These are phyloP conservation scores for Caenorhabditis japonica DNA, from an alignment of 2,888 invertebrate species.

Conservation along the genomic window DNA sequence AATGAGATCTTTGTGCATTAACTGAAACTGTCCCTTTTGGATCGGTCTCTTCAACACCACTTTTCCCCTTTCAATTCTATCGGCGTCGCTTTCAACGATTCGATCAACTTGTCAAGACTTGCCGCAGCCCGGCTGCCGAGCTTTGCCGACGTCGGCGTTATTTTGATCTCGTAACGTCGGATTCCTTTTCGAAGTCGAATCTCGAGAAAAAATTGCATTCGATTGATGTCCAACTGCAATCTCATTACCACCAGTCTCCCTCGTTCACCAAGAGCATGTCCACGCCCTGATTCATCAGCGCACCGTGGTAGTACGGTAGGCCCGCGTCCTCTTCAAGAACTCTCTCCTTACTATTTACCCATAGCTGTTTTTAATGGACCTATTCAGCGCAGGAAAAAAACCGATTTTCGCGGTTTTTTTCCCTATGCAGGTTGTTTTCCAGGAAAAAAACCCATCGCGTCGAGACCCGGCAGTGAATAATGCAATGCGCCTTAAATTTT, in stretches of 20 bases:
- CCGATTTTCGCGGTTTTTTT: too few relatives aligned
- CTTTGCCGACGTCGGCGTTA: conserved; percentile 23
- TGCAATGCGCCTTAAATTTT: too few relatives aligned
- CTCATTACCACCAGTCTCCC: conserved; percentile 45
- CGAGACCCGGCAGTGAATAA: too few relatives aligned
- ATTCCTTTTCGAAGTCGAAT: conserved; percentile 41
- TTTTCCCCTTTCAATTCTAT: conserved; percentile 50
- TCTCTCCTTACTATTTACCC: too few relatives aligned
- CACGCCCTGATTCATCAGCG: conserved; percentile 64
- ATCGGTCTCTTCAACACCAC: conserved; percentile 59
- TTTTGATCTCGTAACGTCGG: conserved; percentile 55
- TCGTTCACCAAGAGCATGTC: conserved; percentile 57
- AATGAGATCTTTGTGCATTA: conserved; percentile 65
- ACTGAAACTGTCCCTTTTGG: conserved; percentile 64
- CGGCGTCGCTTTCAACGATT: conserved; percentile 43
- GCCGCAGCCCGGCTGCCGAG: neutral
- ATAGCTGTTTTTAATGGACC: too few relatives aligned
- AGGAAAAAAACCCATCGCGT: too few relatives aligned
- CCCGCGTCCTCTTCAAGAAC: conserved; percentile 49
- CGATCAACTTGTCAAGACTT: conserved; percentile 49
- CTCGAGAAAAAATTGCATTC: conserved; percentile 38
- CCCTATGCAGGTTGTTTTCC: too few relatives aligned
- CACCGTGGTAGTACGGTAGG: conserved; percentile 67
- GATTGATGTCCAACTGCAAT: conserved; percentile 30
- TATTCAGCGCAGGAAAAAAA: too few relatives aligned